A percentile compares a stretch with the other conserved stretches of the same genome.
phyloP scores from a whole-genome alignment of 2,113 vertebrate species.

The Lasiurus borealis region DNA sequence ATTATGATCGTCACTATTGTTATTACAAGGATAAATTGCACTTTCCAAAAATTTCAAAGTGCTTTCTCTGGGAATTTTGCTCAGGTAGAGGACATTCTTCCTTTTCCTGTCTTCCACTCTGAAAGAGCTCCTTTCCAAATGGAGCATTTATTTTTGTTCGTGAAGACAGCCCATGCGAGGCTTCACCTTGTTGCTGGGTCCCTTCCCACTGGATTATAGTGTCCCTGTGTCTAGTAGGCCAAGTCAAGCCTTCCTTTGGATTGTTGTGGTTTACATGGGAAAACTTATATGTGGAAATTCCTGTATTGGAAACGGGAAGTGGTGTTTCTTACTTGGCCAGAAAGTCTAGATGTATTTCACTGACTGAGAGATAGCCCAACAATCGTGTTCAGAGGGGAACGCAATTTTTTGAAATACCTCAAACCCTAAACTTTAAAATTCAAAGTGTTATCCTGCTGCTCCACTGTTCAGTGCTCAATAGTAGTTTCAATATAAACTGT shows the following conservation, averaged over 20 bases:
- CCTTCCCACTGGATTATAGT: neutral
- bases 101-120: neutral
- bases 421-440: neutral
- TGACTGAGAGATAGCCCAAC: neutral
- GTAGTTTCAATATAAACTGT: neutral
- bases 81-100: constrained; percentile 38
- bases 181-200: neutral
- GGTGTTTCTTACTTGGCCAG: constrained; percentile 35
- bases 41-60: constrained; percentile 44
- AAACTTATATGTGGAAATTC: neutral
- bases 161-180: neutral
- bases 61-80: constrained; percentile 41
- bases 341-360: neutral
- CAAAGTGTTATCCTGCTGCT: neutral
- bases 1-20: neutral
- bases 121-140: neutral
- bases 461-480: neutral
- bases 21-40: constrained; percentile 13
- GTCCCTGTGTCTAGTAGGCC: neutral
- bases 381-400: neutral
- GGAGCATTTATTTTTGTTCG: neutral
- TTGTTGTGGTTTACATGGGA: neutral
- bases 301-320: neutral
- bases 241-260: constrained; percentile 46
- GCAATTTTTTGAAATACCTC: neutral